A percentile compares a stretch with the other conserved stretches of the same genome.
phyloP scores from a whole-genome alignment of 1,140 invertebrate species.

The Megathymus violae region DNA sequence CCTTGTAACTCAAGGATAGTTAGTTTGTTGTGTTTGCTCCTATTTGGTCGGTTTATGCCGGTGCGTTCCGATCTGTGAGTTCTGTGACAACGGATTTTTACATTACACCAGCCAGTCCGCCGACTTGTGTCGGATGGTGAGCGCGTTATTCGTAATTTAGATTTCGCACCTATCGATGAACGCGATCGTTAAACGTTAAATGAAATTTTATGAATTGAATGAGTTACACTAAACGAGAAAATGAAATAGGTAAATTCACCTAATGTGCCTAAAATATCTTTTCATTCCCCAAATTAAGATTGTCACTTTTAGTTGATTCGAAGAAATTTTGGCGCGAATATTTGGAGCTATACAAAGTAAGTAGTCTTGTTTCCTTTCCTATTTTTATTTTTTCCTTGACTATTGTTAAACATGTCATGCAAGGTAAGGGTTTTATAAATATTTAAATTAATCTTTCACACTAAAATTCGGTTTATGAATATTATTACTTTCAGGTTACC shows the following conservation, averaged over 20 bases:
- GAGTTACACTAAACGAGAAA: neutral
- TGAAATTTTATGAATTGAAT: slow-evolving; percentile 22
- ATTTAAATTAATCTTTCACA: too few species aligned
- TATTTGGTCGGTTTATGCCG: slow-evolving; percentile 71
- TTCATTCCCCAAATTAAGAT: neutral
- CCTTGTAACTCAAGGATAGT: slow-evolving; percentile 37
- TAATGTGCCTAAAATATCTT: neutral
- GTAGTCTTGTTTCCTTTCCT: neutral
- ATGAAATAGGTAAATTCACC: slow-evolving; percentile 7
- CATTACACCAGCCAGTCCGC: slow-evolving; percentile 62
- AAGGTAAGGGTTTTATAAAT: too few species aligned
- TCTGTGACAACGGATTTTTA: slow-evolving; percentile 59
- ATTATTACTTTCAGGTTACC: too few species aligned
- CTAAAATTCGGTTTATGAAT: too few species aligned
- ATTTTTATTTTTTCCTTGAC: too few species aligned
- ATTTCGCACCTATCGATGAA: slow-evolving; percentile 43
- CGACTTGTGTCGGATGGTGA: slow-evolving; percentile 59
- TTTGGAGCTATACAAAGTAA: slow-evolving; percentile 4
- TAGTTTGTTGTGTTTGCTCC: slow-evolving; percentile 48
- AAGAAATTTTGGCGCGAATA: slow-evolving; percentile 23
- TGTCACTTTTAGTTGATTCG: neutral
- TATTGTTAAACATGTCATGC: too few species aligned
- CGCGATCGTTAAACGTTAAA: slow-evolving; percentile 31
- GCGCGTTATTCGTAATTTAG: slow-evolving; percentile 51
- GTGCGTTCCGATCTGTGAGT: slow-evolving; percentile 61